Conservation (phyloP, 2,888 invertebrate species). For the Trypoxylon attenuatum region DNA sequence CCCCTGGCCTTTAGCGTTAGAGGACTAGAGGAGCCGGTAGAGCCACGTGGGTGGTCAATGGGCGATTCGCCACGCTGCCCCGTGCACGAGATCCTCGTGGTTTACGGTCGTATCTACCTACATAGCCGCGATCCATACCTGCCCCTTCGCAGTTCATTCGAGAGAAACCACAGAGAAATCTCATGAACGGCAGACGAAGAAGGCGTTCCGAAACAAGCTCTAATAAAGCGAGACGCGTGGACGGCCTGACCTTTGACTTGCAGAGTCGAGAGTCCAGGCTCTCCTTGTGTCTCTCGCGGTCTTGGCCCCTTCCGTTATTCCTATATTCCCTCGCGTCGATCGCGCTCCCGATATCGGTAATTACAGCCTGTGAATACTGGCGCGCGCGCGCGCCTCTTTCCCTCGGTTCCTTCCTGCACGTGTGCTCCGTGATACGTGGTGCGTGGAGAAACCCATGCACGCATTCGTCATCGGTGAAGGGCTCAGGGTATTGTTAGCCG, state of each 20-base stretch:
- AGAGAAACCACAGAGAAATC: conserved; percentile 27
- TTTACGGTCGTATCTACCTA: conserved; percentile 51
- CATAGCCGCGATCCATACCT: conserved; percentile 39
- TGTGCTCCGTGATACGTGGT: background rate
- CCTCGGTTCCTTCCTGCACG: conserved; percentile 12
- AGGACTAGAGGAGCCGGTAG: conserved; percentile 17
- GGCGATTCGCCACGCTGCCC: conserved; percentile 48
- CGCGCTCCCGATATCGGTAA: conserved; percentile 57
- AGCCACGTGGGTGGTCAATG: conserved; percentile 62
- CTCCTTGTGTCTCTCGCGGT: conserved; percentile 9
- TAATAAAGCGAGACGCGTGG: background rate
- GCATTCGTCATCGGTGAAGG: background rate
- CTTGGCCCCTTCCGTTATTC: conserved; percentile 16
- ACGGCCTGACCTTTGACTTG: conserved; percentile 46
- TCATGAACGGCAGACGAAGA: background rate
- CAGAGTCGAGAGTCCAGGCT: too few relatives aligned
- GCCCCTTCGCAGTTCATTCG: conserved; percentile 45
- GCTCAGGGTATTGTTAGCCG: background rate
- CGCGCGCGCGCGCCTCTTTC: conserved; percentile 30
- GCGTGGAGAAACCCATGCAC: background rate
- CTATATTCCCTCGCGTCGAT: conserved; percentile 40
- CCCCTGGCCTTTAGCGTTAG: too few relatives aligned
- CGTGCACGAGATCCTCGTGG: conserved; percentile 44
- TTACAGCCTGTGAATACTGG: conserved; percentile 47
- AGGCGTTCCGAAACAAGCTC: background rate